phyloP scores from a whole-genome alignment of 2,113 vertebrate genomes.

The Amia ocellicauda region DNA sequence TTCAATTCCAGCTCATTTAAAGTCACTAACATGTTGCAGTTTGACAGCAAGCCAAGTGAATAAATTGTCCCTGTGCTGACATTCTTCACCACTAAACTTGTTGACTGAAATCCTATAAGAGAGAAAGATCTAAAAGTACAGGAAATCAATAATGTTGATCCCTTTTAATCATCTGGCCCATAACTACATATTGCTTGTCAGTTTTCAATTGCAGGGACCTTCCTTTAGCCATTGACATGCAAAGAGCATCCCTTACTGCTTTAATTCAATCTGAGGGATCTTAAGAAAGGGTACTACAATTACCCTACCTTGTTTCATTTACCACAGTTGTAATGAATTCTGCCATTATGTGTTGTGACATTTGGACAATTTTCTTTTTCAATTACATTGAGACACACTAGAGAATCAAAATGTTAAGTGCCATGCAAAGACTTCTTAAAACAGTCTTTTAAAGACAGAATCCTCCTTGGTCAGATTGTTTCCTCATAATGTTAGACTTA shows the following conservation, averaged over 20 bases:
- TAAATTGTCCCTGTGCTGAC: conserved; percentile 7
- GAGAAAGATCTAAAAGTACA: conserved; percentile 28
- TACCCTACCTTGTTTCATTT: conserved; percentile 26
- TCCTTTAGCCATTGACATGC: conserved; percentile 15
- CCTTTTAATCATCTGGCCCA: conserved; percentile 22
- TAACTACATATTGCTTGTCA: conserved; percentile 31
- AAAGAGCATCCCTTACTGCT: conserved; percentile 13
- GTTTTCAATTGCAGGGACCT: conserved; percentile 29
- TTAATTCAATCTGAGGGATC: conserved; percentile 18
- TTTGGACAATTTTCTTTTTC: conserved; percentile 10
- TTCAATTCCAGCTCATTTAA: conserved; percentile 1
- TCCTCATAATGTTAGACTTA: too few species aligned
- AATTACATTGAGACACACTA: not conserved
- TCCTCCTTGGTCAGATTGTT: too few species aligned
- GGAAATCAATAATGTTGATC: conserved; percentile 30
- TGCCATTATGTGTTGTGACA: not conserved
- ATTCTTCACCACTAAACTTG: conserved; percentile 25
- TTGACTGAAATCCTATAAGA: conserved; percentile 34
- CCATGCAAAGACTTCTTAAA: not conserved
- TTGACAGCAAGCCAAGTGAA: conserved; percentile 16
- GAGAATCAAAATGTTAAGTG: not conserved
- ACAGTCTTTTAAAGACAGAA: not conserved
- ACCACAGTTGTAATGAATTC: conserved; percentile 1
- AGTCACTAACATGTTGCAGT: conserved; percentile 3
- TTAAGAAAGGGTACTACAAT: conserved; percentile 22